Evolutionary conservation across 2,888 invertebrate species (phyloP), one percentile per base, ranked within the genome.

Genomic region (Oxyteleia sp.): DNA sequence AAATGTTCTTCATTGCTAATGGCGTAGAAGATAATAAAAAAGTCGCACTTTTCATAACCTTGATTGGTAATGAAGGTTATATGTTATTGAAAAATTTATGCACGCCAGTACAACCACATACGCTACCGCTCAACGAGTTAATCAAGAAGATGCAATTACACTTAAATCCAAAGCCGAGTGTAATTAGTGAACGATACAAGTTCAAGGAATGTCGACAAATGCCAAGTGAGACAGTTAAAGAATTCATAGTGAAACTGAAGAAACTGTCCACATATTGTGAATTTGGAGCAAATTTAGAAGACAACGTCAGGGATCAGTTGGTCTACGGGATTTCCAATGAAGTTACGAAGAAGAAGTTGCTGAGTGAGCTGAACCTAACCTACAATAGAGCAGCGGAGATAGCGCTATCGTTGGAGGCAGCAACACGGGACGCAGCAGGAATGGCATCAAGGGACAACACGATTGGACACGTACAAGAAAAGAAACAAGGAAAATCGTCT

Each of bases 171-270:
- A 16, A n/a, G 7, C 69, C 69, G 0, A 69, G 45, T 11, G 8
- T 7, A 0, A 69, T 69, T 0, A 55, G 55, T 5, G 69, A 69
- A n/a, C 8, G 69, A 10, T 71, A 59, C 26, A 71, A 71, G 10
- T 71, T 71, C 29, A 71, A 71, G 13, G 23, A 57, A 18, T 57
- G 57, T 20, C 53, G 55, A 2, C 68, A 68, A 11, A 82, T 75
- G 75, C 87, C 61, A 2, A n/a, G 51, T 0, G 82, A 85, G 35
- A 49, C 55, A 0, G 43, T 86, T 0, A 84, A 59, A 18, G 26
- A 76, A 0, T 85, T 83, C 75, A 86, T 89, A 87, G 89, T 86
- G 83, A 72, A 88, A 85, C 72, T 91, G 84, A 88, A 90, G 87
- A 88, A 84, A 84, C 57, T 74, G 18, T 82, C 84, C 0, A 53